Evolutionary conservation across 2,113 vertebrate genomes (phyloP).

Genomic region (Leucopsar rothschildi): DNA sequence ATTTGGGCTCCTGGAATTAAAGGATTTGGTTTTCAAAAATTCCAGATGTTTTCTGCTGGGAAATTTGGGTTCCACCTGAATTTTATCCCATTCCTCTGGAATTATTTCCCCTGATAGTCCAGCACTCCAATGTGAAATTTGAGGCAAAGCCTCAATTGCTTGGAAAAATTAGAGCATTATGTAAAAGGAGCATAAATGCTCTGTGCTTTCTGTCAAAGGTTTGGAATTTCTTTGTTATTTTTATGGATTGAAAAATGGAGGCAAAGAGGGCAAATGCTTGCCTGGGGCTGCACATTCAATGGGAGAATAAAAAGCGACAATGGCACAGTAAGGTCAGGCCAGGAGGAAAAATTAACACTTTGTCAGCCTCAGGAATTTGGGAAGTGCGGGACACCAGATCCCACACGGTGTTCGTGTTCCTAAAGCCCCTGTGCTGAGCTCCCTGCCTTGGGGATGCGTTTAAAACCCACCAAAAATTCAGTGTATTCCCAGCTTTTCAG

Average conservation of each 20-base stretch:
- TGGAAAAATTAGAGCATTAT: background rate
- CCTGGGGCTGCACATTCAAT: background rate
- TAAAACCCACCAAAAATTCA: background rate
- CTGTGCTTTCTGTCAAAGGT: background rate
- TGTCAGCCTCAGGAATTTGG: background rate
- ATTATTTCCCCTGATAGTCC: background rate
- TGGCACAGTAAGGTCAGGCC: background rate
- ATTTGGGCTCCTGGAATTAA: background rate
- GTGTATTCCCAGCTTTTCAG: too few relatives aligned
- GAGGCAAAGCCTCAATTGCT: background rate
- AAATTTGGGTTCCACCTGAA: too few relatives aligned
- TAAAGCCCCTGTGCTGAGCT: background rate
- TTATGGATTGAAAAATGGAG: background rate
- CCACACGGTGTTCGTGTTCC: rapidly evolving
- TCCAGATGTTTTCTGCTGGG: background rate
- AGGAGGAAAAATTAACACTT: background rate
- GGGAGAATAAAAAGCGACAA: background rate
- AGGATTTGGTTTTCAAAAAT: too few relatives aligned
- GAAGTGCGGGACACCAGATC: rapidly evolving
- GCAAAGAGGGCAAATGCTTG: background rate
- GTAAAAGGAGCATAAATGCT: background rate
- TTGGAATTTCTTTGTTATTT: background rate
- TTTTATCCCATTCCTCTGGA: background rate
- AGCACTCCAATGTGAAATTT: background rate
- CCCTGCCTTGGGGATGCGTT: background rate